A percentile compares a stretch with the other conserved stretches of the same genome.
These are phyloP conservation scores for Canis aureus DNA, from an alignment of 2,113 vertebrate genomes.

Conservation along the genomic window DNA sequence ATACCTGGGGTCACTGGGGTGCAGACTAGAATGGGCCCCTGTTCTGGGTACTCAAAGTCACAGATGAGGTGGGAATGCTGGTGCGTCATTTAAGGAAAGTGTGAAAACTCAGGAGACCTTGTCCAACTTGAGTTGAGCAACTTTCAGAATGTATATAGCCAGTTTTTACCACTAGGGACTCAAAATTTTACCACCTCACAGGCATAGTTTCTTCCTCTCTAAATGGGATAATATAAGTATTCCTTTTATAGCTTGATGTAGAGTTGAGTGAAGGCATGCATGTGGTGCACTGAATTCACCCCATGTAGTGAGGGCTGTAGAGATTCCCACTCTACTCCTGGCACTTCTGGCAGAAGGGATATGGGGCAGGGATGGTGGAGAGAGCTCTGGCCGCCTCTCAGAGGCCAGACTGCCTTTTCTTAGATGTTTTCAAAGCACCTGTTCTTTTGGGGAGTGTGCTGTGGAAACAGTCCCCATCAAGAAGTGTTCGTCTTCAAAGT, in stretches of 20 bases:
- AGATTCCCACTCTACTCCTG: too few relatives aligned
- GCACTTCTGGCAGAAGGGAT: background rate
- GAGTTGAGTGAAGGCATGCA: background rate
- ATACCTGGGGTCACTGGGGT: background rate
- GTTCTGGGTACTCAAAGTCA: background rate
- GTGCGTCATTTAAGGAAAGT: background rate
- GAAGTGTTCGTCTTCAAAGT: accelerated
- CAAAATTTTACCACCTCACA: too few relatives aligned
- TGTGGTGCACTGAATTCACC: background rate
- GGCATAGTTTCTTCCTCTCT: background rate
- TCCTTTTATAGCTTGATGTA: background rate
- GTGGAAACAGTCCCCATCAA: background rate
- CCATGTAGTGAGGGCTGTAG: background rate
- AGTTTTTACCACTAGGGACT: background rate
- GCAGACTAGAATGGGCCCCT: accelerated
- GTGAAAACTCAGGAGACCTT: background rate
- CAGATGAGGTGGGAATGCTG: background rate
- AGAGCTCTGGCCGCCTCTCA: background rate
- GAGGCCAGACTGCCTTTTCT: background rate
- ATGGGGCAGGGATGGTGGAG: background rate
- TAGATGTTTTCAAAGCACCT: accelerated
- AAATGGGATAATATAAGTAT: background rate
- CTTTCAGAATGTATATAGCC: background rate
- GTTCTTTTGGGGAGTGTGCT: background rate
- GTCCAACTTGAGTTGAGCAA: background rate